These are phyloP conservation scores for Leptinotarsa juncta DNA, from an alignment of 2,888 invertebrate genomes.

Conservation along the genomic window DNA sequence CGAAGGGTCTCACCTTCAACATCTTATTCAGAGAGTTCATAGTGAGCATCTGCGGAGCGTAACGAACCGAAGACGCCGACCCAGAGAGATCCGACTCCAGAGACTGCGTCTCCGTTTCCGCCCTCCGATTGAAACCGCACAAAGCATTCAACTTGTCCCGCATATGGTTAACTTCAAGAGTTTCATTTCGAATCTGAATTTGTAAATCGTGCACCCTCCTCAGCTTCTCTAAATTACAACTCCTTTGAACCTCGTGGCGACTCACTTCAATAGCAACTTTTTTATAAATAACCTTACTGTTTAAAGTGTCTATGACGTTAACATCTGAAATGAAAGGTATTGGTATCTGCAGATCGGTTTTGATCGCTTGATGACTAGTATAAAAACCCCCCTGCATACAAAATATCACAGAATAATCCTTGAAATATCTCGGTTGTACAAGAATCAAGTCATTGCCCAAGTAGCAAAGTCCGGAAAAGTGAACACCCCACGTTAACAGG, in stretches of 20 bases:
- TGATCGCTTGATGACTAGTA: conserved; percentile 69
- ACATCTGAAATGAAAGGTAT: conserved; percentile 59
- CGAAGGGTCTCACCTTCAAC: conserved; percentile 56
- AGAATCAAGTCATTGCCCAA: conserved; percentile 76
- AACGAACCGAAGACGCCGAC: conserved; percentile 52
- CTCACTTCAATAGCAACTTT: conserved; percentile 68
- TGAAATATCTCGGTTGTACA: conserved; percentile 76
- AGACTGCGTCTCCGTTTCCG: conserved; percentile 34
- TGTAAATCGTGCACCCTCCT: conserved; percentile 77
- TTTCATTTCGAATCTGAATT: conserved; percentile 77
- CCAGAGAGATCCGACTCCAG: conserved; percentile 39
- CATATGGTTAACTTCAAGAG: conserved; percentile 71
- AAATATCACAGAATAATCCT: conserved; percentile 82
- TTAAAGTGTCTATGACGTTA: conserved; percentile 57
- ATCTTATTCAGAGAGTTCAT: conserved; percentile 65
- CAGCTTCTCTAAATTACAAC: conserved; percentile 80
- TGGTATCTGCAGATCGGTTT: conserved; percentile 57
- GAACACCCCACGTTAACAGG: conserved; percentile 85
- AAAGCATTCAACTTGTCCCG: conserved; percentile 62
- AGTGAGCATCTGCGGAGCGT: conserved; percentile 62
- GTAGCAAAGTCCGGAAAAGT: conserved; percentile 85
- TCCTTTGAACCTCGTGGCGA: conserved; percentile 75
- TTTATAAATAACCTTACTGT: conserved; percentile 56
- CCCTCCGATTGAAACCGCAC: conserved; percentile 46
- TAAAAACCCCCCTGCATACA: conserved; percentile 91